phyloP scores from a whole-genome alignment of 1,140 invertebrate genomes.

The Drosophila pachea region DNA sequence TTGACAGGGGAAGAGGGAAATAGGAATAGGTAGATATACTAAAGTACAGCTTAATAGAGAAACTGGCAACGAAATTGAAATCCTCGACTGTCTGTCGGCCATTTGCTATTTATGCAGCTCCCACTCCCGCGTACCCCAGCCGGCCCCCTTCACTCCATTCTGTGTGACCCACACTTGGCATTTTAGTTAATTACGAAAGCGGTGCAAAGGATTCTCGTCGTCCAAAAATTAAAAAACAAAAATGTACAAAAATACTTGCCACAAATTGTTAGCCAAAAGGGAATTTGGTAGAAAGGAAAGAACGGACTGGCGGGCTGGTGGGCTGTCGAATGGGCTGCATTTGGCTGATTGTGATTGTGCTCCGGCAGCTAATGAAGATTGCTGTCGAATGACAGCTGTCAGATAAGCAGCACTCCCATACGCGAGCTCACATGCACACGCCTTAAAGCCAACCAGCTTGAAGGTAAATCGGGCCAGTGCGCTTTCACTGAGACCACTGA shows the following conservation, averaged over 20 bases:
- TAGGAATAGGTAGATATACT: constrained; percentile 38
- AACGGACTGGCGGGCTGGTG: neutral
- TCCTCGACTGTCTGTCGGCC: constrained; percentile 45
- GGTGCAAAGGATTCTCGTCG: constrained; percentile 21
- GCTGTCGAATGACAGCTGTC: constrained; percentile 48
- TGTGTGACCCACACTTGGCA: constrained; percentile 48
- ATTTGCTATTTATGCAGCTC: constrained; percentile 37
- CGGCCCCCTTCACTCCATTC: neutral
- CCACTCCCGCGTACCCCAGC: neutral
- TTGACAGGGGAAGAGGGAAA: neutral
- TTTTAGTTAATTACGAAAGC: constrained; percentile 70
- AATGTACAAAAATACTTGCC: constrained; percentile 32
- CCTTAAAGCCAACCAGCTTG: constrained; percentile 18
- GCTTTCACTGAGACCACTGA: constrained; percentile 28
- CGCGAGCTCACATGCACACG: neutral
- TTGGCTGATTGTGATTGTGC: constrained; percentile 58
- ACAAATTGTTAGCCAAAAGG: constrained; percentile 24
- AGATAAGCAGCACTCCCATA: constrained; percentile 25
- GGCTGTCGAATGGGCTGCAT: constrained; percentile 34
- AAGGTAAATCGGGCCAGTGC: constrained; percentile 49
- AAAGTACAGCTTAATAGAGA: constrained; percentile 47
- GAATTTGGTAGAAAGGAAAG: constrained; percentile 16
- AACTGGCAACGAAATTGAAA: constrained; percentile 51
- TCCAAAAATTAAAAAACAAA: constrained; percentile 11
- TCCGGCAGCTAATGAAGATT: constrained; percentile 63